Base-by-base conservation (phyloP, 2,113 vertebrate genomes). In the Malurus alboscapulatus region DNA sequence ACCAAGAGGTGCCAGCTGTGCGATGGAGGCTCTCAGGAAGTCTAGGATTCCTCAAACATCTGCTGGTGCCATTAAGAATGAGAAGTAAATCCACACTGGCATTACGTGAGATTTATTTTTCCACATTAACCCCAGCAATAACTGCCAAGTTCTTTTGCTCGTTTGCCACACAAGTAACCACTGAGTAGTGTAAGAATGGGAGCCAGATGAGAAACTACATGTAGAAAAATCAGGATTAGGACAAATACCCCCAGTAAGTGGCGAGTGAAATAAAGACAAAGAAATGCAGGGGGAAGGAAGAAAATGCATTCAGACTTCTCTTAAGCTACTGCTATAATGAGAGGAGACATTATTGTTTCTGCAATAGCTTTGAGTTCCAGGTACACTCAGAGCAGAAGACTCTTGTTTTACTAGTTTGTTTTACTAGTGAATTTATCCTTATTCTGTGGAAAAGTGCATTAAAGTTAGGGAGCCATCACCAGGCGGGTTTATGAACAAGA, bases 101-200 rank as follows among this genome's bases (percentile, higher is more conserved):
- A 97, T 95, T 97, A 97, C 95, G 88, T 94, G 97, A 97, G 97
- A 98, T 98, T 98, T 98, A 97, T 97, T 97, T 97, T 98, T 97
- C 96, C 97, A 96, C 93, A 97, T 97, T 98, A 97, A 97, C 95
- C 95, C 95, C 96, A 88, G 96, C 54, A 96, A 91, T 87, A 93
- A 97, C 96, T 97, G 97, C 96, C 97, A 97, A 97, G 86, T 82
- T 96, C 94, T 95, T 92, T 91, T 90, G 81, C 82, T 94, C 14
- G 0, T 96, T 97, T 97, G 95, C 97, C 92, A 95, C 97, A 97
- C 94, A 98, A 97, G 95, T 94, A 97, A 97, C 94, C 85, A 96
- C 92, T 88, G 94, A 97, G 92, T 93, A 93, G 88, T 87, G 32
- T 47, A 91, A 93, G 94, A 95, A 94, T 90, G 71, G 77, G 89